Conservation (phyloP, 1,140 invertebrate species). For the Drosophila albomicans region DNA sequence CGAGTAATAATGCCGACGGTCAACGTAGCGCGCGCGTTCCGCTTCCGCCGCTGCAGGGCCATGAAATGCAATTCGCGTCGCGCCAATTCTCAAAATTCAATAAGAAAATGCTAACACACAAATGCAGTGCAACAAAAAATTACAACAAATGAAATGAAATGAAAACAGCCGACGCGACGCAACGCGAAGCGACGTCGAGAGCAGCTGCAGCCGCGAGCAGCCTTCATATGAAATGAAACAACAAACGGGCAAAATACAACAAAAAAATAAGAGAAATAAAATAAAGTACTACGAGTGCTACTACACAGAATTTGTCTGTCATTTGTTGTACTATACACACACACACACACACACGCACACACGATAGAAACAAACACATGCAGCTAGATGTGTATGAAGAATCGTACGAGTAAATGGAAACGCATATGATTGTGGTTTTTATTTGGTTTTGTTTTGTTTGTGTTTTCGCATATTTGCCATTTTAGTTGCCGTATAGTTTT, state of each 20-base stretch:
- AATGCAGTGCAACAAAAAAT: slow-evolving; percentile 25
- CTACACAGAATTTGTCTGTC: slow-evolving; percentile 39
- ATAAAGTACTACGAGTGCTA: slow-evolving; percentile 34
- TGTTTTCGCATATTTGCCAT: slow-evolving; percentile 42
- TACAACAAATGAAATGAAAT: slow-evolving; percentile 27
- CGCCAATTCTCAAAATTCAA: slow-evolving; percentile 47
- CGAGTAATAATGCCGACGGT: slow-evolving; percentile 23
- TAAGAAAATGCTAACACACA: slow-evolving; percentile 28
- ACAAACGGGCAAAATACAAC: slow-evolving; percentile 17
- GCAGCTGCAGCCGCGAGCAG: slow-evolving; percentile 35
- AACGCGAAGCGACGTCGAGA: not conserved
- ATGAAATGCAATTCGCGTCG: slow-evolving; percentile 54
- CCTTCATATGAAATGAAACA: slow-evolving; percentile 31
- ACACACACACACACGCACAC: not conserved
- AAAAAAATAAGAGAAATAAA: slow-evolving; percentile 41
- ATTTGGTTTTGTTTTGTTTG: slow-evolving; percentile 12
- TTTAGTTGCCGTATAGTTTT: slow-evolving; percentile 40
- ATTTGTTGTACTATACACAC: slow-evolving; percentile 20
- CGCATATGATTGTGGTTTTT: slow-evolving; percentile 36
- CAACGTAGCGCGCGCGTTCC: slow-evolving; percentile 43
- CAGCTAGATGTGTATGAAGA: not conserved
- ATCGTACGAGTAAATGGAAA: not conserved
- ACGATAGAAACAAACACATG: slow-evolving; percentile 26
- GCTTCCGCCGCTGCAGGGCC: slow-evolving; percentile 59
- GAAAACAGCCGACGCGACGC: slow-evolving; percentile 30